Base-by-base conservation (phyloP, 2,888 invertebrate genomes). In the Eristalis pertinax region DNA sequence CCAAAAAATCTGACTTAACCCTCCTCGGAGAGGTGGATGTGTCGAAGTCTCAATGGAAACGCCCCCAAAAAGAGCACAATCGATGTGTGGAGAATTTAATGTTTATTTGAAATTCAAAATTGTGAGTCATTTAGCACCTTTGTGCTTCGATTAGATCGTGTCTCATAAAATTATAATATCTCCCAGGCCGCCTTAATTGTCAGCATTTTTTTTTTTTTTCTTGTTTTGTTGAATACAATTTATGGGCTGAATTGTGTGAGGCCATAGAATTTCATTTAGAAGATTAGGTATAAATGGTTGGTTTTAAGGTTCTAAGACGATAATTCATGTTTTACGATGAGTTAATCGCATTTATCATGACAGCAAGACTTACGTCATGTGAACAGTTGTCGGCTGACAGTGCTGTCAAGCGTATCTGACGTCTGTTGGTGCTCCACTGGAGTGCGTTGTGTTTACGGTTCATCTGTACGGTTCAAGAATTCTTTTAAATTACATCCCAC, bases 91-190 rank as follows among this genome's bases (percentile, higher is more conserved):
- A 50, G 19, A 50, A 50, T 50, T 50, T 50, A 19, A 50, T 19
- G 50, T 50, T 50, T n/a, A 50, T 50, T 50, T 50, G 50, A 50
- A 50, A 50, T 50, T 50, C 50, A 50, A 50, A 8, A 50, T 50
- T 50, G 50, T 50, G 50, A 50, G 50, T 50, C 50, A 50, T 50
- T 50, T 50, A 50, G 50, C 50, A 50, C 50, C 50, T 50, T 50
- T 19, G 7, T 19, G 19, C 50, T 50, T 50, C 50, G 50, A 50
- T 50, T 19, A 50, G 19, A 50, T 50, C 50, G 50, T 50, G 50
- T 50, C 50, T 50, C 50, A 50, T 50, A 50, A 50, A 50, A 19
- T 50, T 50, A 50, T 50, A 50, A 50, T 19, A 19, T 10, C 50
- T 19, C 50, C 19, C n/a, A n/a, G 32, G 32, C 8, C 43, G 19